Conservation (phyloP, 2,888 invertebrate genomes). For the Cremastobaeus sp. region DNA sequence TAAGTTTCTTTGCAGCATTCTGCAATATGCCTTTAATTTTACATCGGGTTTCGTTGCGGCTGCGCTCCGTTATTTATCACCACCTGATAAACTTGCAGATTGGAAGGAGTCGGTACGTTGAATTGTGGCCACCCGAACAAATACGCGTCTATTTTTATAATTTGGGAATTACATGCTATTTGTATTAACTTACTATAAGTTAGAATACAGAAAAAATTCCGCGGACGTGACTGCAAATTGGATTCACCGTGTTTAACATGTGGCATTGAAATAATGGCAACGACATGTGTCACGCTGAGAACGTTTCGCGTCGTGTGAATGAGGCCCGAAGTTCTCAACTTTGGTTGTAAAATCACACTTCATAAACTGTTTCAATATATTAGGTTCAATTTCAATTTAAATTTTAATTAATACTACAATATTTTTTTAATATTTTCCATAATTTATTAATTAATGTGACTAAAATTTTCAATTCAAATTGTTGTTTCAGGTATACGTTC, state of each 20-base stretch:
- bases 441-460: no score
- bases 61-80: conserved; percentile 20
- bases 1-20: no score
- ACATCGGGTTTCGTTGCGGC: no score
- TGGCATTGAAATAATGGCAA: conserved; percentile 56
- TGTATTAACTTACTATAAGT: conserved; percentile 14
- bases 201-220: conserved; percentile 38
- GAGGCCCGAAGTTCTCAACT: conserved; percentile 2
- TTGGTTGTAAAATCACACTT: no score
- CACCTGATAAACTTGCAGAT: conserved; percentile 20
- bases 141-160: conserved; percentile 49
- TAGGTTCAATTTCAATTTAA: no score
- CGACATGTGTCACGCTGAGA: conserved; percentile 38
- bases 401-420: no score
- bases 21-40: no score
- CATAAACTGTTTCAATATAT: no score
- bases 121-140: conserved; percentile 31
- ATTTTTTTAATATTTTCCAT: no score
- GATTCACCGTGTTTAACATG: conserved; percentile 60
- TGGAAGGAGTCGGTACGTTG: conserved; percentile 21
- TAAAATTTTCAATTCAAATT: no score
- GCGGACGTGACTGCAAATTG: conserved; percentile 59
- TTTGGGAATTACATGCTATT: conserved; percentile 28
- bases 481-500: no score
- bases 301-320: conserved; percentile 16